These are phyloP conservation scores for Anorthoa munda DNA, from an alignment of 2,888 invertebrate genomes.

Conservation along the genomic window DNA sequence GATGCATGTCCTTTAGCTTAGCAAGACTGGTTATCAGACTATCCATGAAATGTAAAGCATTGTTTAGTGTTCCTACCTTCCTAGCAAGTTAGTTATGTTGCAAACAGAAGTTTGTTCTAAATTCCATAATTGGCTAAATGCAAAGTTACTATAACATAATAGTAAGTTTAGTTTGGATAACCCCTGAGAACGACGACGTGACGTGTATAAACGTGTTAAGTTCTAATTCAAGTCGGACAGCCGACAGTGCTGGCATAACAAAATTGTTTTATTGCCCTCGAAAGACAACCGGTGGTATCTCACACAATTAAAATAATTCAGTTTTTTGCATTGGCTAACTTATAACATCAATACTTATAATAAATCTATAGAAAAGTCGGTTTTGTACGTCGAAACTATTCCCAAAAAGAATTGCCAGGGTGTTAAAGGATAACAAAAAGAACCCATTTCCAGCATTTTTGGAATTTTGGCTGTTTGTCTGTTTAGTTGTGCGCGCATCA, in stretches of 20 bases:
- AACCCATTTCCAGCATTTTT: too few relatives aligned
- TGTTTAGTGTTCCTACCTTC: background rate
- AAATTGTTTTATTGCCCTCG: constrained; percentile 5
- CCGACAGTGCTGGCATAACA: constrained; percentile 28
- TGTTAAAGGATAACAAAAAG: too few relatives aligned
- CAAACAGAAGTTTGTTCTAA: constrained; percentile 15
- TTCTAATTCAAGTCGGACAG: constrained; percentile 40
- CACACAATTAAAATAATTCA: background rate
- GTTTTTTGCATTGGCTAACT: background rate
- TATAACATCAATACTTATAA: too few relatives aligned
- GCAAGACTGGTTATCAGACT: background rate
- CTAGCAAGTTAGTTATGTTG: background rate
- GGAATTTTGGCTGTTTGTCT: too few relatives aligned
- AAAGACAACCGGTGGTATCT: background rate
- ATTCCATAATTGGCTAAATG: constrained; percentile 21
- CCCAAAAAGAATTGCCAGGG: too few relatives aligned
- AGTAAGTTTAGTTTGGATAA: constrained; percentile 6
- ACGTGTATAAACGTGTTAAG: constrained; percentile 36
- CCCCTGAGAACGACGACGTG: constrained; percentile 30
- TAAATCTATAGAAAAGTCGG: too few relatives aligned
- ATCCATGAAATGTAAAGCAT: background rate
- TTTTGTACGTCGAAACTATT: too few relatives aligned
- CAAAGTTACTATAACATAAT: constrained; percentile 9
- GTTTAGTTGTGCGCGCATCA: too few relatives aligned
- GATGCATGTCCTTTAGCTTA: background rate